Conservation (phyloP, 2,888 invertebrate genomes). For the Megalurothrips usitatus region DNA sequence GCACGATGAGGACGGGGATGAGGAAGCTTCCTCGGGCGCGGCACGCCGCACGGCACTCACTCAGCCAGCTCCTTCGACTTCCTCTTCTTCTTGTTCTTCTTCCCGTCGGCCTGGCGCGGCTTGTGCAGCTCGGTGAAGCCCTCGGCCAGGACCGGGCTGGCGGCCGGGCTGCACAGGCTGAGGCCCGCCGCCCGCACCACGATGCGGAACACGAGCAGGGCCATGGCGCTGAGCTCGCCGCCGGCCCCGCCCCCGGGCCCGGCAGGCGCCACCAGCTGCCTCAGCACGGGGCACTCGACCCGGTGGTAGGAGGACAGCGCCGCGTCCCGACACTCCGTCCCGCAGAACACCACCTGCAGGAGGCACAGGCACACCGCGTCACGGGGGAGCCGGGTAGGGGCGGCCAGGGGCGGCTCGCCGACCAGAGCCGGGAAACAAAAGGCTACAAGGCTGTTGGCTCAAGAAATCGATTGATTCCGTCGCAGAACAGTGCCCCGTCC, state of each 20-base stretch:
- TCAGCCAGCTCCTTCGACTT: neutral
- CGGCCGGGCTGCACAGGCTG: too few species aligned
- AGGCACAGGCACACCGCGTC: neutral
- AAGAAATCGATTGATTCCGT: neutral
- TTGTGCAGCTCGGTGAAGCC: constrained; percentile 28
- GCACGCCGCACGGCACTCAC: constrained; percentile 26
- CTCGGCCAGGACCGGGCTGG: neutral
- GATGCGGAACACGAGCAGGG: constrained; percentile 40
- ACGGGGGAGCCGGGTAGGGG: constrained; percentile 18
- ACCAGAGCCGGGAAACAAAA: too few species aligned
- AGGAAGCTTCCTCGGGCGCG: constrained; percentile 32
- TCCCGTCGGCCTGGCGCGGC: neutral
- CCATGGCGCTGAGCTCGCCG: constrained; percentile 40
- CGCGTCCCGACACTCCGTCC: constrained; percentile 43
- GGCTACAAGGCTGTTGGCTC: too few species aligned
- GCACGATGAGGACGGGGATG: too few species aligned
- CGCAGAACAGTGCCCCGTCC: neutral
- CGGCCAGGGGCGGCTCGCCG: too few species aligned
- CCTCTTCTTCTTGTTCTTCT: neutral
- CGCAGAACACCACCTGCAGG: constrained; percentile 46
- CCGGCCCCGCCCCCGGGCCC: constrained; percentile 32
- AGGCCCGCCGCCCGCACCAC: constrained; percentile 35
- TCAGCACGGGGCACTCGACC: constrained; percentile 46
- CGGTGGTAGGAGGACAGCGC: constrained; percentile 45
- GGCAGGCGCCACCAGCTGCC: constrained; percentile 39